Conservation (phyloP, 1,140 invertebrate genomes). For the Sycophaga agraensis region DNA sequence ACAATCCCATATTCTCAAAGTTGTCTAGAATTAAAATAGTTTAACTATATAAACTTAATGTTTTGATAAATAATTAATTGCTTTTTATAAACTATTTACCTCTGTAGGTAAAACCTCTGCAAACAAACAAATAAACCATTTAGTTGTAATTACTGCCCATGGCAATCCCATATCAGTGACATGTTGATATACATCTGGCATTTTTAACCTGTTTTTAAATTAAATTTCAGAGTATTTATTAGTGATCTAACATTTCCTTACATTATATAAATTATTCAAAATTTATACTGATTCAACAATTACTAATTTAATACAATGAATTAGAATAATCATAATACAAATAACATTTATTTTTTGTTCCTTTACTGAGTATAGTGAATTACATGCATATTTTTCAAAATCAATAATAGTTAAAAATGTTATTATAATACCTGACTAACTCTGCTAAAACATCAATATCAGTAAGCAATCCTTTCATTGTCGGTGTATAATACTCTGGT, state of each 20-base stretch:
- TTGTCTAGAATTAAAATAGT: slow-evolving; percentile 65
- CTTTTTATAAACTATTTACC: slow-evolving; percentile 49
- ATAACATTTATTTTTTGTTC: no score
- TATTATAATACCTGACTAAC: slow-evolving; percentile 65
- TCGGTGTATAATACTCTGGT: slow-evolving; percentile 84
- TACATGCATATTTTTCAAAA: background rate
- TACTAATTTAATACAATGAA: slow-evolving; percentile 3
- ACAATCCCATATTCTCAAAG: slow-evolving; percentile 91
- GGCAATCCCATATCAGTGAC: slow-evolving; percentile 75
- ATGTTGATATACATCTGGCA: slow-evolving; percentile 78
- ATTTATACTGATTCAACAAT: background rate
- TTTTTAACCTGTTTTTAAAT: slow-evolving; percentile 65
- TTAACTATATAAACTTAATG: slow-evolving; percentile 14
- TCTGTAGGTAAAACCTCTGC: slow-evolving; percentile 89
- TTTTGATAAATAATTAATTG: slow-evolving; percentile 11
- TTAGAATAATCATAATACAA: slow-evolving; percentile 4
- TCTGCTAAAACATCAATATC: slow-evolving; percentile 87
- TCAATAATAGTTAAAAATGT: background rate
- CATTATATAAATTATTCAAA: background rate
- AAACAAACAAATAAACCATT: slow-evolving; percentile 93
- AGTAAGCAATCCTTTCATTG: slow-evolving; percentile 83
- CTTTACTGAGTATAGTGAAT: no score
- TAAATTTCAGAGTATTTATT: no score
- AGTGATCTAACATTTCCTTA: background rate
- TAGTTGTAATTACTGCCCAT: slow-evolving; percentile 85